A percentile compares a stretch with the other conserved stretches of the same genome.
Evolutionary conservation across 2,888 invertebrate genomes (phyloP).

Genomic region (Habrosyne pyritoides): DNA sequence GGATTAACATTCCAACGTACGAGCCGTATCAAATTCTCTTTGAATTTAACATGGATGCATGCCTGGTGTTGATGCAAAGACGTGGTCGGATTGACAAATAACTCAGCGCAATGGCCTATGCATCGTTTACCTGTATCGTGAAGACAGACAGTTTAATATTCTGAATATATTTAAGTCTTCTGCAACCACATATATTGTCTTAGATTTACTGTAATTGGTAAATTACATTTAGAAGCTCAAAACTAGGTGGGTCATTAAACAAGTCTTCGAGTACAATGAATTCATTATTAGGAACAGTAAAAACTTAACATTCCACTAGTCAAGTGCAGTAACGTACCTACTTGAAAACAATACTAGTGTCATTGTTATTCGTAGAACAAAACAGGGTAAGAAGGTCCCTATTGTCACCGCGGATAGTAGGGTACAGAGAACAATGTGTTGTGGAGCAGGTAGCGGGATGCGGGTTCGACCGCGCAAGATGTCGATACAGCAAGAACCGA

Average conservation of each 20-base stretch:
- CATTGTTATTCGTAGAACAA: conserved; percentile 67
- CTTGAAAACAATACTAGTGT: conserved; percentile 54
- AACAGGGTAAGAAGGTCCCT: conserved; percentile 65
- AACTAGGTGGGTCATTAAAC: conserved; percentile 33
- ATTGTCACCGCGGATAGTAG: conserved; percentile 51
- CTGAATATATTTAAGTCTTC: conserved; percentile 38
- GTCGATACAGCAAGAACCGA: conserved; percentile 39
- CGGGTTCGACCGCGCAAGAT: conserved; percentile 58
- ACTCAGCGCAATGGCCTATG: conserved; percentile 42
- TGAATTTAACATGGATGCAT: conserved; percentile 43
- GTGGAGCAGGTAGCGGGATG: conserved; percentile 73
- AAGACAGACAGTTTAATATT: conserved; percentile 48
- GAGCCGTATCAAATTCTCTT: conserved; percentile 46
- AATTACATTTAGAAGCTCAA: conserved; percentile 32
- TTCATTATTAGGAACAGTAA: conserved; percentile 21
- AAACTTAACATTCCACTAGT: conserved; percentile 48
- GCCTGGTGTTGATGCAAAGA: conserved; percentile 46
- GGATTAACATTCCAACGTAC: conserved; percentile 61
- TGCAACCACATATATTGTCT: conserved; percentile 41
- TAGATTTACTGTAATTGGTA: conserved; percentile 44
- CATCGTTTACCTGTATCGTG: conserved; percentile 54
- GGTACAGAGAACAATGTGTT: conserved; percentile 59
- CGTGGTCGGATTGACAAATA: conserved; percentile 66
- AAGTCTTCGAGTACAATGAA: conserved; percentile 19
- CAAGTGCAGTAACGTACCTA: conserved; percentile 54